These are phyloP conservation scores for Cataglyphis livida DNA, from an alignment of 2,888 invertebrate genomes.

Conservation along the genomic window DNA sequence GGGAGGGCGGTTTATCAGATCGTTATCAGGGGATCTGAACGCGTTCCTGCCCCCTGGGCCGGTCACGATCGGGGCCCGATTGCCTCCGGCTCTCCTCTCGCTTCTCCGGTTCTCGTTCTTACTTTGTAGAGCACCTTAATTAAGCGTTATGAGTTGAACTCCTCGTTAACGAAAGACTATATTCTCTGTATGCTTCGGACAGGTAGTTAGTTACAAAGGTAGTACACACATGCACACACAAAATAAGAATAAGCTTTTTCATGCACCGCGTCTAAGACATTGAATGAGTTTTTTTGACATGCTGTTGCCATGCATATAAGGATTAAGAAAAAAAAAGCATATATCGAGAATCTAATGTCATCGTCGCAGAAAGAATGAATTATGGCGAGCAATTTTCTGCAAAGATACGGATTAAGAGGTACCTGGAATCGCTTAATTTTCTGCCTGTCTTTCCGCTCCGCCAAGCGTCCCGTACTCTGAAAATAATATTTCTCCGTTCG, in stretches of 20 bases:
- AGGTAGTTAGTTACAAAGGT: constrained; percentile 43
- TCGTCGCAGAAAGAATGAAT: constrained; percentile 1
- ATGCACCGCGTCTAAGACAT: constrained; percentile 1
- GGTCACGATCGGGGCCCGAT: constrained; percentile 83
- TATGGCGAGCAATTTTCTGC: constrained; percentile 10
- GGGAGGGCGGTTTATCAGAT: constrained; percentile 85
- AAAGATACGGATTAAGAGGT: constrained; percentile 37
- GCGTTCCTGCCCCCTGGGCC: constrained; percentile 83
- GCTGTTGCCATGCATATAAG: background rate
- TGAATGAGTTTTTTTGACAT: constrained; percentile 27
- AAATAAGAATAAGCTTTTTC: background rate
- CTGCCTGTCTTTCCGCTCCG: constrained; percentile 15
- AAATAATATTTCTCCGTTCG: constrained; percentile 77
- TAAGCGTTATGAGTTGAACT: constrained; percentile 85
- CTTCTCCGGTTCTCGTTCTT: constrained; percentile 65
- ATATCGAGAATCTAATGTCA: background rate
- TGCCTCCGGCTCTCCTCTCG: constrained; percentile 71
- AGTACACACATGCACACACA: constrained; percentile 1
- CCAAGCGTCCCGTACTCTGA: constrained; percentile 41
- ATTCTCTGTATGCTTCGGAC: constrained; percentile 44
- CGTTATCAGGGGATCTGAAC: constrained; percentile 84
- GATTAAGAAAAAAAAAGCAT: background rate
- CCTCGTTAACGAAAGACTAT: constrained; percentile 83
- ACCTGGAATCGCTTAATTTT: constrained; percentile 27
- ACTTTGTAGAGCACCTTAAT: constrained; percentile 81